Evolutionary conservation across 2,113 vertebrate genomes (phyloP).

Genomic region (Rattus rattus): DNA sequence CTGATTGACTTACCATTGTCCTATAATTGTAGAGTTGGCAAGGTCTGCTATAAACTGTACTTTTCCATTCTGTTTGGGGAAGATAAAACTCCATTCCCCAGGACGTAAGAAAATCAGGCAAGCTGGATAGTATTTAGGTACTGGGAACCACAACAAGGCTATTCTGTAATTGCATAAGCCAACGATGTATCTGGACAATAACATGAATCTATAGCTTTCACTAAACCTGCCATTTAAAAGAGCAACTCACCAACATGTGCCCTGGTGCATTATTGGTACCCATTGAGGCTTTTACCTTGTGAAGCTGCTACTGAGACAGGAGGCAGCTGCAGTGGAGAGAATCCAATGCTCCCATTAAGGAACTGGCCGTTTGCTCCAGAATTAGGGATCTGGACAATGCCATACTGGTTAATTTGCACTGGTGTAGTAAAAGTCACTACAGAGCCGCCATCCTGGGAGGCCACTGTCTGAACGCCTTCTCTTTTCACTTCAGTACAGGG

Average conservation of each 20-base stretch:
- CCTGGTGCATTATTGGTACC: constrained; percentile 57
- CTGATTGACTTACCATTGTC: constrained; percentile 71
- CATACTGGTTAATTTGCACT: constrained; percentile 96
- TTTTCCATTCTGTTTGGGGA: constrained; percentile 71
- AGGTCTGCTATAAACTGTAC: constrained; percentile 62
- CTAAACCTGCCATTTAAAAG: not conserved
- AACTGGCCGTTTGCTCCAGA: constrained; percentile 91
- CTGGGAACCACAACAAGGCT: constrained; percentile 30
- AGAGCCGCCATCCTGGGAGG: constrained; percentile 92
- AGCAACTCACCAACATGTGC: not conserved
- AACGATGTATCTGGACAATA: not conserved
- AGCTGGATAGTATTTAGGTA: not conserved
- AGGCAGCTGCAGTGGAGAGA: constrained; percentile 95
- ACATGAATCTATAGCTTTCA: constrained; percentile 47
- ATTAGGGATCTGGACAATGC: constrained; percentile 95
- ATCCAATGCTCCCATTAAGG: constrained; percentile 92
- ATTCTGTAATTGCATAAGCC: not conserved
- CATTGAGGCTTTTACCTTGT: constrained; percentile 89
- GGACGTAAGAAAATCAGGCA: not conserved
- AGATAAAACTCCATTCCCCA: constrained; percentile 65
- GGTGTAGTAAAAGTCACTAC: constrained; percentile 94
- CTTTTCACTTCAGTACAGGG: constrained; percentile 93
- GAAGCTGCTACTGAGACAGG: constrained; percentile 92
- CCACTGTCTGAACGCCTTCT: constrained; percentile 91
- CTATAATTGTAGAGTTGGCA: constrained; percentile 76